These are phyloP conservation scores for Charanyca ferruginea DNA, from an alignment of 2,888 invertebrate species.

Conservation along the genomic window DNA sequence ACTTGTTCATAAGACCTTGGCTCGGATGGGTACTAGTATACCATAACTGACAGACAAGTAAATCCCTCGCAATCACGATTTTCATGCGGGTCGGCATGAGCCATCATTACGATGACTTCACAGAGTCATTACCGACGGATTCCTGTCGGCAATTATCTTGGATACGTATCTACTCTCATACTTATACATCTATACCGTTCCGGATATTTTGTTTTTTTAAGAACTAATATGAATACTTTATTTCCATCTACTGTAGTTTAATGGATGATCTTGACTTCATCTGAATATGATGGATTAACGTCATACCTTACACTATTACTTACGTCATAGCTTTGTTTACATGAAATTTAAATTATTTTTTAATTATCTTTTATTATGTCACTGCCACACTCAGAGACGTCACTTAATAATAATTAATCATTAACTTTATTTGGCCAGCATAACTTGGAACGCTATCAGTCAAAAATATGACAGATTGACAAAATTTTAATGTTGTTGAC, in stretches of 20 bases:
- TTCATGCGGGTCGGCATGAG: slow-evolving; percentile 75
- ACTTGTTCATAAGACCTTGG: slow-evolving; percentile 42
- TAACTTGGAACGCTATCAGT: too few species aligned
- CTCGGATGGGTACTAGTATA: slow-evolving; percentile 67
- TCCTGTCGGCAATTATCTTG: slow-evolving; percentile 65
- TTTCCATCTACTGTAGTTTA: neutral
- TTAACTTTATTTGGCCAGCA: too few species aligned
- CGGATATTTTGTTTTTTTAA: slow-evolving; percentile 30
- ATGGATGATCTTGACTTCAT: neutral
- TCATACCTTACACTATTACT: too few species aligned
- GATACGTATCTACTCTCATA: slow-evolving; percentile 55
- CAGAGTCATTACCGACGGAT: slow-evolving; percentile 64
- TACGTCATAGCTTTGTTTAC: too few species aligned
- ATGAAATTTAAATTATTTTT: too few species aligned
- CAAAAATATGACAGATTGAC: too few species aligned
- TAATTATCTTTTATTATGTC: too few species aligned
- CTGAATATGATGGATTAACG: neutral
- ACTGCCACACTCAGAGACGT: too few species aligned
- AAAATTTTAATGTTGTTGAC: too few species aligned
- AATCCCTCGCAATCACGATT: slow-evolving; percentile 84
- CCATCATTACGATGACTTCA: slow-evolving; percentile 84
- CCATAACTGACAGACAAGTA: slow-evolving; percentile 74
- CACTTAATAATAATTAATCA: too few species aligned
- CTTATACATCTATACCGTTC: slow-evolving; percentile 33
- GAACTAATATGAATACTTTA: slow-evolving; percentile 4